Evolutionary conservation across 37 sponge, comb jelly and placozoan species (phyloP).

Genomic region (Ephydatia muelleri): DNA sequence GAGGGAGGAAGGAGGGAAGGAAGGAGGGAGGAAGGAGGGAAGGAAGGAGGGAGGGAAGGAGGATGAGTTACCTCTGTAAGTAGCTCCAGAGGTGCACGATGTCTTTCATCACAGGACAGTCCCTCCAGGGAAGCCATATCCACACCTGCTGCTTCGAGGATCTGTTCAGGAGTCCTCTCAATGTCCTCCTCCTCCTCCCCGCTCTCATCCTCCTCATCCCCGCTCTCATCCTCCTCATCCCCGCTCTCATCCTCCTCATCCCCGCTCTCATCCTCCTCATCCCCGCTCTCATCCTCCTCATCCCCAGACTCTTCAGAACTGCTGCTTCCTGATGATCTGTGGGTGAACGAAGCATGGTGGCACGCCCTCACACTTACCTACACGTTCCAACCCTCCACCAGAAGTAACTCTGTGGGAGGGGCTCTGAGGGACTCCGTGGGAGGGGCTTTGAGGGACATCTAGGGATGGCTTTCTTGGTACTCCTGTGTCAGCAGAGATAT

Average conservation of each 20-base stretch:
- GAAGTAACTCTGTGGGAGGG: neutral
- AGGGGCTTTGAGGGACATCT: neutral
- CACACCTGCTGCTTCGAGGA: neutral
- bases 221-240: too few species aligned
- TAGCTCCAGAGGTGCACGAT: neutral
- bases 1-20: neutral
- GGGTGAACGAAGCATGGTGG: neutral
- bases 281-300: neutral
- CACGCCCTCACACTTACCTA: neutral
- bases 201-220: too few species aligned
- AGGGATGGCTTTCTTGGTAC: neutral
- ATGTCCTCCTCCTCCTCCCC: too few species aligned
- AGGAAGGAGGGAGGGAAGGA: neutral
- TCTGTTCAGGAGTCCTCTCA: neutral
- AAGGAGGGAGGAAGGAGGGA: neutral
- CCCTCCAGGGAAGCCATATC: neutral
- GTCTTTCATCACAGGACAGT: neutral
- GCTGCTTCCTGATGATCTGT: neutral
- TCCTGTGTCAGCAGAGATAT: too few species aligned
- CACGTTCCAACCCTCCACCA: neutral
- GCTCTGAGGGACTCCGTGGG: neutral
- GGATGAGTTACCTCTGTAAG: neutral
- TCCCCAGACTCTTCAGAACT: neutral
- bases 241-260: slow-evolving; percentile 10
- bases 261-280: neutral